Conservation (phyloP, 2,113 vertebrate species). For the Patagioenas fasciata region DNA sequence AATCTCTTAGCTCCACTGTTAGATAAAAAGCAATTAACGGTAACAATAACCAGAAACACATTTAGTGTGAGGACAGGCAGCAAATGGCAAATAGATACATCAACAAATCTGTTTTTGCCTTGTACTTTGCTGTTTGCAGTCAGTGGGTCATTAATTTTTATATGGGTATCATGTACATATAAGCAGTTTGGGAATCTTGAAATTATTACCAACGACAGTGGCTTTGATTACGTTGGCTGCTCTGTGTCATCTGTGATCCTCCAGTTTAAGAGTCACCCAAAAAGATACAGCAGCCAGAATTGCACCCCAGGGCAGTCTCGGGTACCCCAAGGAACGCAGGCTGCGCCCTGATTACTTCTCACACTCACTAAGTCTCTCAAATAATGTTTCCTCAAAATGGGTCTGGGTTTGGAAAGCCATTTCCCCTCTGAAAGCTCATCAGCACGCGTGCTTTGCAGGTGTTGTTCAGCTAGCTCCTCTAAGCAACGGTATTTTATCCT, state of each 20-base stretch:
- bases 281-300: background rate
- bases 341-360: background rate
- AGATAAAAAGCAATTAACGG: slow-evolving; percentile 62
- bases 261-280: background rate
- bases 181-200: slow-evolving; percentile 23
- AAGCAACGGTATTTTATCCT: background rate
- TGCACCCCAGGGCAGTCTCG: background rate
- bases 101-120: slow-evolving; percentile 48
- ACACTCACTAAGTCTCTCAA: background rate
- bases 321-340: background rate
- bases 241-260: background rate
- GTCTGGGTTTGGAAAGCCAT: background rate
- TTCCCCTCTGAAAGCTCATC: background rate
- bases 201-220: background rate
- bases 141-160: slow-evolving; percentile 59
- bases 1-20: slow-evolving; percentile 15
- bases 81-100: slow-evolving; percentile 31
- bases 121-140: slow-evolving; percentile 26
- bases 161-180: background rate
- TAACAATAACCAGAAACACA: slow-evolving; percentile 51
- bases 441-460: background rate
- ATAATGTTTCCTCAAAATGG: background rate
- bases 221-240: slow-evolving; percentile 6
- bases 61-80: slow-evolving; percentile 1
- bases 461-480: background rate